Evolutionary conservation across 2,797 vertebrate genomes (phyloP).

Genomic region (Netta rufina): DNA sequence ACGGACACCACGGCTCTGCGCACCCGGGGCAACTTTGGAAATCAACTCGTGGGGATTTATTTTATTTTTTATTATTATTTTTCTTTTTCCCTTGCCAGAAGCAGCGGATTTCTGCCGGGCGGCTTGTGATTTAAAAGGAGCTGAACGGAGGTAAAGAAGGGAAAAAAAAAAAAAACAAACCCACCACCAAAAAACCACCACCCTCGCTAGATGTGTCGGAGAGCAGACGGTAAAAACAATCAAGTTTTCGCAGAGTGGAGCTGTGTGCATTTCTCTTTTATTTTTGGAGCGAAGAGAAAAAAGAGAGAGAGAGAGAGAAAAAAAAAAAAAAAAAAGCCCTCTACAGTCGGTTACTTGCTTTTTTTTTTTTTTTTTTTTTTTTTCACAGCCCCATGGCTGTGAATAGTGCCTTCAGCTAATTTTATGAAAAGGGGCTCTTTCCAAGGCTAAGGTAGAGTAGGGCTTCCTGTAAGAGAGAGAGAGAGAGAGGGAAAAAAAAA

Average conservation of each 20-base stretch:
- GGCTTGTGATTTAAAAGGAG: neutral
- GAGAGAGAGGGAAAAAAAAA: neutral
- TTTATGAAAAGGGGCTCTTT: constrained; percentile 73
- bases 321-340: neutral
- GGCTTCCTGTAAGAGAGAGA: constrained; percentile 26
- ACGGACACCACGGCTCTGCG: neutral
- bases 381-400: constrained; percentile 2
- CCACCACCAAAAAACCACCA: neutral
- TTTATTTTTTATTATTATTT: too few relatives aligned
- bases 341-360: neutral
- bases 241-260: neutral
- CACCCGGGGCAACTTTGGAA: neutral
- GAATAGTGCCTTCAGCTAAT: constrained; percentile 70
- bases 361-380: neutral
- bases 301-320: neutral
- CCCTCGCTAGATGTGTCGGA: neutral
- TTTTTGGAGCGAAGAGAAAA: neutral
- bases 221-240: constrained; percentile 22
- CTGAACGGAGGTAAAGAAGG: neutral
- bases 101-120: neutral
- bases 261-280: neutral
- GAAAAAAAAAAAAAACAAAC: neutral
- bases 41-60: neutral
- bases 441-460: constrained; percentile 35
- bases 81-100: neutral